Percentiles rank a stretch among this genome's conserved stretches.
Evolutionary conservation across 2,797 vertebrate species (phyloP).

Genomic region (Masticophis lateralis): DNA sequence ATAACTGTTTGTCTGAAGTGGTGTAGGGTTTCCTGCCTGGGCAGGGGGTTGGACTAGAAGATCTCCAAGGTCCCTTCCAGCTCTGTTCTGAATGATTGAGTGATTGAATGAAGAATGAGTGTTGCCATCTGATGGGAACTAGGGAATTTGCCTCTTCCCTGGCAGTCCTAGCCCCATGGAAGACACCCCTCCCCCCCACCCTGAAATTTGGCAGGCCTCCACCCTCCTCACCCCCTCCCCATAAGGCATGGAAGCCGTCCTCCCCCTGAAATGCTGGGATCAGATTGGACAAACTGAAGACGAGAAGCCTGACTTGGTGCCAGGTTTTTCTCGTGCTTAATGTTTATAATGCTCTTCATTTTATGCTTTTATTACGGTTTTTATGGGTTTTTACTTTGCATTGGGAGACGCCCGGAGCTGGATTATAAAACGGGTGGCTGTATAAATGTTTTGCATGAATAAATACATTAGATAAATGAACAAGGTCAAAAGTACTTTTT

Average conservation of each 20-base stretch:
- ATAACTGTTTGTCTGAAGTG: background rate
- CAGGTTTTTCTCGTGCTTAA: background rate
- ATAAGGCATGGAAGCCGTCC: background rate
- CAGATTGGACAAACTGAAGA: background rate
- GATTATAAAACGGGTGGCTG: background rate
- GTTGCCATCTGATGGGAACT: background rate
- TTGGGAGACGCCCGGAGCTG: background rate
- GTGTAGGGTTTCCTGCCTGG: background rate
- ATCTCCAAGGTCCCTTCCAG: background rate
- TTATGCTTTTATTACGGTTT: background rate
- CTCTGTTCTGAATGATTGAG: background rate
- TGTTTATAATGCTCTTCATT: background rate
- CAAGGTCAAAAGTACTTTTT: background rate
- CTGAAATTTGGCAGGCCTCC: background rate
- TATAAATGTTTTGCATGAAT: background rate
- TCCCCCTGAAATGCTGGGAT: background rate
- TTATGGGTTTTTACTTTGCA: background rate
- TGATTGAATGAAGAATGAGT: no score
- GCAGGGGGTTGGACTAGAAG: background rate
- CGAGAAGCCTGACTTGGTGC: background rate
- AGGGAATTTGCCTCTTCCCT: background rate
- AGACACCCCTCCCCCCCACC: no score
- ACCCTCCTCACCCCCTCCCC: no score
- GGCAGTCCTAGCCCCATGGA: background rate
- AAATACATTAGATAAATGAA: background rate